Conservation (phyloP, 2,888 invertebrate species). For the Cantharis rustica region DNA sequence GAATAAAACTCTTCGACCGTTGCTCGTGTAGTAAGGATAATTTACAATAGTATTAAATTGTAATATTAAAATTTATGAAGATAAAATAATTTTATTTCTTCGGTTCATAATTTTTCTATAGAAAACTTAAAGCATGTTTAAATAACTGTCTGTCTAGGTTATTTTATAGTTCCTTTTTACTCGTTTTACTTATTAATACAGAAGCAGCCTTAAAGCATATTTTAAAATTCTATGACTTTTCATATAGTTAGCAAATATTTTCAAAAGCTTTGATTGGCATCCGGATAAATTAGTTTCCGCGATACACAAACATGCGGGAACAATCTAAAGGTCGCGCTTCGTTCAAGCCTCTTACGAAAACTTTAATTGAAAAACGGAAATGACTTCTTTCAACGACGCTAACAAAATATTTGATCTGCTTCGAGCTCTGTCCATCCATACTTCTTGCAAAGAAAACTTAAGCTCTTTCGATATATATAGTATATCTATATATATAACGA, state of each 20-base stretch:
- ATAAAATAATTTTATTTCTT: not conserved
- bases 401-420: slow-evolving; percentile 30
- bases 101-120: not conserved
- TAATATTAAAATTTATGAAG: not conserved
- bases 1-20: not conserved
- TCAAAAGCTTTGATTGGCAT: slow-evolving; percentile 42
- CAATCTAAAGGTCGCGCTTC: slow-evolving; percentile 29
- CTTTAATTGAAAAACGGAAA: slow-evolving; percentile 44
- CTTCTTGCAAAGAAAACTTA: slow-evolving; percentile 13
- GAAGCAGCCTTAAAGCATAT: slow-evolving; percentile 23
- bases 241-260: slow-evolving; percentile 39
- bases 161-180: not conserved
- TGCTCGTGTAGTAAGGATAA: not conserved
- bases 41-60: not conserved
- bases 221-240: slow-evolving; percentile 24
- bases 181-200: not conserved
- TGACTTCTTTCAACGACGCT: slow-evolving; percentile 34
- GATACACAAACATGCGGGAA: slow-evolving; percentile 40
- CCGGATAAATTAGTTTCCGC: slow-evolving; percentile 43
- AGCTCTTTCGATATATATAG: slow-evolving; percentile 10
- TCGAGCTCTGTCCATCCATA: slow-evolving; percentile 17
- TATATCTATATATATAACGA: not conserved
- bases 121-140: not conserved
- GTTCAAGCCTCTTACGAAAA: slow-evolving; percentile 39
- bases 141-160: not conserved